Percentiles rank a stretch among this genome's conserved stretches.
These are phyloP conservation scores for Dolichomitus sp. DNA, from an alignment of 2,888 invertebrate species.

Conservation along the genomic window DNA sequence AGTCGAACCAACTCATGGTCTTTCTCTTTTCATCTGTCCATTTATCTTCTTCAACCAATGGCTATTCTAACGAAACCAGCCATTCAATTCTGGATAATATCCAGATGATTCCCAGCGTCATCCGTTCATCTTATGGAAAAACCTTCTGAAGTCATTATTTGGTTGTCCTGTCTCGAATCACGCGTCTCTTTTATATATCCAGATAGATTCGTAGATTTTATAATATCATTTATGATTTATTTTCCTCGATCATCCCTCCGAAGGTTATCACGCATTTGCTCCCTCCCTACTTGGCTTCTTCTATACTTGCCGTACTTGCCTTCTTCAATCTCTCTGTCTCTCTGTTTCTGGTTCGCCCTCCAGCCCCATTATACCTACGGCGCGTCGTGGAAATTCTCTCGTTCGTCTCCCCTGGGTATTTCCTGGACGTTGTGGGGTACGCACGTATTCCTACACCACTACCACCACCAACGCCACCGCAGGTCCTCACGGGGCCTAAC, in stretches of 20 bases:
- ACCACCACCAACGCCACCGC: slow-evolving; percentile 24
- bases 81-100: not conserved
- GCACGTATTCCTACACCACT: slow-evolving; percentile 45
- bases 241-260: not conserved
- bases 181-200: not conserved
- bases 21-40: slow-evolving; percentile 49
- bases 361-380: slow-evolving; percentile 39
- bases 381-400: slow-evolving; percentile 34
- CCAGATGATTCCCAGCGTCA: not conserved
- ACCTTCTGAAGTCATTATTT: not conserved
- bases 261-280: slow-evolving; percentile 8
- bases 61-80: slow-evolving; percentile 65
- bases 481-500: slow-evolving; percentile 54
- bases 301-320: not conserved
- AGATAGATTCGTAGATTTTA: not conserved
- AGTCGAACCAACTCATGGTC: slow-evolving; percentile 29
- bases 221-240: slow-evolving; percentile 7
- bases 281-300: not conserved
- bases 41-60: slow-evolving; percentile 66
- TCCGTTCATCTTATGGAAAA: not conserved
- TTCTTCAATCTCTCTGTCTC: slow-evolving; percentile 21
- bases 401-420: slow-evolving; percentile 44
- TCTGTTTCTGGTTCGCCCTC: slow-evolving; percentile 4
- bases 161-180: not conserved
- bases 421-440: slow-evolving; percentile 34